Evolutionary conservation across 2,797 vertebrate species (phyloP).

Genomic region (Muscicapa striata): DNA sequence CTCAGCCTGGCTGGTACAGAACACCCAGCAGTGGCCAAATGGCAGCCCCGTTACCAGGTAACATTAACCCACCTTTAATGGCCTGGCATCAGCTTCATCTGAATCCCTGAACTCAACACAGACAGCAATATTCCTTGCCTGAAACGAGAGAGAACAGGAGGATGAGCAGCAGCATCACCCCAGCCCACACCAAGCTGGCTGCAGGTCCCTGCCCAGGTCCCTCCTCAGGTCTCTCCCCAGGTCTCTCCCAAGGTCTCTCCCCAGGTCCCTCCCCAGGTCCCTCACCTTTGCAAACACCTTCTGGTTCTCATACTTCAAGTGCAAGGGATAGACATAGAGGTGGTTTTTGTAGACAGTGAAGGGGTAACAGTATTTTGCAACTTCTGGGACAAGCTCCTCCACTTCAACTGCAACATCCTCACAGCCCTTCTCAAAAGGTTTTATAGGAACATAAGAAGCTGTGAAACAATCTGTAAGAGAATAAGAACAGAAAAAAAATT

Average conservation of each 20-base stretch:
- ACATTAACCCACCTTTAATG: constrained; percentile 83
- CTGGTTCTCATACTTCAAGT: constrained; percentile 96
- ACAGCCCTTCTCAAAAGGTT: constrained; percentile 87
- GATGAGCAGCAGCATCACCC: neutral
- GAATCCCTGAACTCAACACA: constrained; percentile 93
- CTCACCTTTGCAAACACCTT: constrained; percentile 95
- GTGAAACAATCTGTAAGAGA: constrained; percentile 87
- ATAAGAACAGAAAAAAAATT: neutral
- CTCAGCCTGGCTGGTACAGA: neutral
- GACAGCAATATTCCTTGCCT: constrained; percentile 95
- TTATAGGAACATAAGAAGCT: constrained; percentile 90
- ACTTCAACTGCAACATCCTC: constrained; percentile 87
- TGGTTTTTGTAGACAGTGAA: constrained; percentile 95
- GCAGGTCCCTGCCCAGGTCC: neutral
- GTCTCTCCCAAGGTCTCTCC: too few relatives aligned
- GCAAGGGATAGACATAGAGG: constrained; percentile 90
- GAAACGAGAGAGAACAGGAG: neutral
- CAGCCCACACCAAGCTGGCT: neutral
- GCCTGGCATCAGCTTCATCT: constrained; percentile 84
- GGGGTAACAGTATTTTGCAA: constrained; percentile 92
- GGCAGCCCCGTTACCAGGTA: neutral
- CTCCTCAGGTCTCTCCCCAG: neutral
- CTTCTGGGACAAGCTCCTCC: constrained; percentile 92
- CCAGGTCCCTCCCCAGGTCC: neutral
- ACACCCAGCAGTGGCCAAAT: neutral